phyloP scores from a whole-genome alignment of 2,797 vertebrate genomes.

The Helarctos malayanus region DNA sequence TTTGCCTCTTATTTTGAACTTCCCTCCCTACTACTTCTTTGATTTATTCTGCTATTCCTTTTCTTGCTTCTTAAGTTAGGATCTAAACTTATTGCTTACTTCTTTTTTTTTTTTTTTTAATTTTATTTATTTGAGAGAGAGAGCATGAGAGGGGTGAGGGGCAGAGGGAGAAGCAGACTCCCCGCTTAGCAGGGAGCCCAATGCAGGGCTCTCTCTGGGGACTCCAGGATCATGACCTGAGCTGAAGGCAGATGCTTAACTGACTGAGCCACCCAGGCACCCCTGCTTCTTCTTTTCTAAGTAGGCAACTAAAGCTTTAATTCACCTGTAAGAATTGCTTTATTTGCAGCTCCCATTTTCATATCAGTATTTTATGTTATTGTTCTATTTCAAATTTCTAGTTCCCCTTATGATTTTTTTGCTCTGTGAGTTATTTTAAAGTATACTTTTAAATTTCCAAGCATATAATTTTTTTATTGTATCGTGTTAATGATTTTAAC shows the following conservation, averaged over 20 bases:
- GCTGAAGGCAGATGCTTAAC: too few relatives aligned
- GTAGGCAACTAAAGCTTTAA: background rate
- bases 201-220: too few relatives aligned
- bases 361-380: background rate
- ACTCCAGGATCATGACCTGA: too few relatives aligned
- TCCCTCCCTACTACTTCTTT: background rate
- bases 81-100: background rate
- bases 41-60: constrained; percentile 21
- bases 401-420: background rate
- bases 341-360: background rate
- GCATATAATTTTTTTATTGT: constrained; percentile 1
- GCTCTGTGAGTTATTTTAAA: background rate
- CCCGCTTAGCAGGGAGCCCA: too few relatives aligned
- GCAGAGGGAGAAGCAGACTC: too few relatives aligned
- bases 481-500: constrained; percentile 14
- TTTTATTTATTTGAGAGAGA: too few relatives aligned
- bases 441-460: background rate
- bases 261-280: too few relatives aligned
- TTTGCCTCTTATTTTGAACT: constrained; percentile 34
- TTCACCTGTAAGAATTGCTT: background rate
- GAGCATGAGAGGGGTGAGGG: too few relatives aligned
- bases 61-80: background rate
- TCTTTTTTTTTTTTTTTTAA: background rate
- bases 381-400: constrained; percentile 7
- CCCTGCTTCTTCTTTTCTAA: constrained; percentile 1